These are phyloP conservation scores for Heliconius hortense DNA, from an alignment of 2,888 invertebrate species.

Conservation along the genomic window DNA sequence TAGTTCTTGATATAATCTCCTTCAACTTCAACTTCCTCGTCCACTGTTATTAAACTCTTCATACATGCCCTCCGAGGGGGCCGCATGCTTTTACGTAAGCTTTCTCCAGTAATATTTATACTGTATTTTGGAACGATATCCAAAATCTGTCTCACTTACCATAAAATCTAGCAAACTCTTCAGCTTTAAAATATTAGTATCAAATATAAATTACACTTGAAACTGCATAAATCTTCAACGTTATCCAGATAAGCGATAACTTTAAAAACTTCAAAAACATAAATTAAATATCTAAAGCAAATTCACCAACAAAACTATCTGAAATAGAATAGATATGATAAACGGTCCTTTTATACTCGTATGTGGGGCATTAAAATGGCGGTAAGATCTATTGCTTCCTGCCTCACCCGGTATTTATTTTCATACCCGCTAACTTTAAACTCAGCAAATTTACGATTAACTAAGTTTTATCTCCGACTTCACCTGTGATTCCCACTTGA, in stretches of 20 bases:
- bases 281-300: neutral
- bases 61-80: no score
- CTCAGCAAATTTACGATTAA: neutral
- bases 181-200: no score
- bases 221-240: neutral
- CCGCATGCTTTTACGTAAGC: no score
- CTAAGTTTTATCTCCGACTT: neutral
- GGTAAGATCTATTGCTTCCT: slow-evolving; percentile 11
- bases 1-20: no score
- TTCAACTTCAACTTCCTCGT: no score
- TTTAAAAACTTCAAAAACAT: slow-evolving; percentile 3
- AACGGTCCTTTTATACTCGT: slow-evolving; percentile 7
- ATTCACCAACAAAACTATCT: slow-evolving; percentile 2
- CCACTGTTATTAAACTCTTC: no score
- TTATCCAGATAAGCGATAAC: neutral
- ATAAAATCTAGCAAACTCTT: no score
- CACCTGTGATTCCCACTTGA: no score
- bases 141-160: no score
- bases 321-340: slow-evolving; percentile 8
- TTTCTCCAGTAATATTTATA: no score
- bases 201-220: neutral
- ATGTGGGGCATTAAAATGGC: slow-evolving; percentile 3
- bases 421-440: neutral
- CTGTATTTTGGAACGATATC: no score
- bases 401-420: slow-evolving; percentile 1